Conservation (phyloP, 2,888 invertebrate species). For the Rambutsinella grinnellia region DNA sequence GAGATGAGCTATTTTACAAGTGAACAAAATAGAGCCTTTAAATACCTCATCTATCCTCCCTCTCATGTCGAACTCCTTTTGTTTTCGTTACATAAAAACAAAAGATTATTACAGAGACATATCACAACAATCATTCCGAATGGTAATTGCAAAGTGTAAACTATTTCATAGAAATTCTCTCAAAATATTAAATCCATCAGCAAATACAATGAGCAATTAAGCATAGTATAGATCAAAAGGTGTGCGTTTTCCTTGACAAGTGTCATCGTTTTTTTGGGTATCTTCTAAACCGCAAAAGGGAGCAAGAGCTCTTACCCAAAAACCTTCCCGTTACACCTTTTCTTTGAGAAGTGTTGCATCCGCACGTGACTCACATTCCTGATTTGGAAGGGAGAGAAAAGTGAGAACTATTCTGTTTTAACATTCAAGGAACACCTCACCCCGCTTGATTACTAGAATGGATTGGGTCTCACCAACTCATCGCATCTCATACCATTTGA, state of each 20-base stretch:
- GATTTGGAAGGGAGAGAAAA: too few species aligned
- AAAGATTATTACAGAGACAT: not conserved
- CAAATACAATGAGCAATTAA: constrained; percentile 26
- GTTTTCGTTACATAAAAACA: too few species aligned
- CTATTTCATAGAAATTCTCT: too few species aligned
- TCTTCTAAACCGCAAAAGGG: not conserved
- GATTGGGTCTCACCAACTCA: too few species aligned
- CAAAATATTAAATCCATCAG: too few species aligned
- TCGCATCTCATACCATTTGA: too few species aligned
- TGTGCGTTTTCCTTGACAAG: constrained; percentile 4
- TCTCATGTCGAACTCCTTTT: too few species aligned
- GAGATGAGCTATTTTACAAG: not conserved
- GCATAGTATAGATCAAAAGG: constrained; percentile 30
- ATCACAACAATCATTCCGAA: not conserved
- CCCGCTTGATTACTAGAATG: constrained; percentile 33
- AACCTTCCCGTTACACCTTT: not conserved
- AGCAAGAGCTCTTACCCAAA: not conserved
- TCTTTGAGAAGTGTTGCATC: constrained; percentile 20
- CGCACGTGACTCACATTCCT: constrained; percentile 55
- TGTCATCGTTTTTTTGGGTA: not conserved
- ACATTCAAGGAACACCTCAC: too few species aligned
- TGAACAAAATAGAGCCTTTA: not conserved
- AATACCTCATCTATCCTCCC: too few species aligned
- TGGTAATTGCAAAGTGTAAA: not conserved
- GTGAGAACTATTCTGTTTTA: too few species aligned